A percentile compares a stretch with the other conserved stretches of the same genome.
phyloP scores from a whole-genome alignment of 2,113 vertebrate species.

The cattle (Bos taurus) region DNA sequence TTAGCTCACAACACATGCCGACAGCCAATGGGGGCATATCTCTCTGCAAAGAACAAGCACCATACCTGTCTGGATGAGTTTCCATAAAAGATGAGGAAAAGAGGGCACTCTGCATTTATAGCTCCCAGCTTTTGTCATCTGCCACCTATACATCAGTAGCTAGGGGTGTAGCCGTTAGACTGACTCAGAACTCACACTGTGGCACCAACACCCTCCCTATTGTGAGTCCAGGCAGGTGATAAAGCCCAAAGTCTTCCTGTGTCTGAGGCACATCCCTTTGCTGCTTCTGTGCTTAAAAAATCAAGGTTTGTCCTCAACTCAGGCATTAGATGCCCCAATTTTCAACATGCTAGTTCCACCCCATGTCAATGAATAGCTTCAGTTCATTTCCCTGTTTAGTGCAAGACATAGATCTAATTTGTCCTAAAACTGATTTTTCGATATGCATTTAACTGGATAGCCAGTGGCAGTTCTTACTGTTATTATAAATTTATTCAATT shows the following conservation, averaged over 20 bases:
- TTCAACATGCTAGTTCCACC: neutral
- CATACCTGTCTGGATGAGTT: neutral
- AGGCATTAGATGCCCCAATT: neutral
- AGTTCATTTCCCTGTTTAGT: neutral
- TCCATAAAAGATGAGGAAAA: neutral
- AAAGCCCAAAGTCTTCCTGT: neutral
- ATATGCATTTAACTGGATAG: neutral
- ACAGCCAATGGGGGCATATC: neutral
- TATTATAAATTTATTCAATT: conserved; percentile 22
- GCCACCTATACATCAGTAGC: neutral
- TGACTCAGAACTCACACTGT: neutral
- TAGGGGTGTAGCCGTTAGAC: neutral
- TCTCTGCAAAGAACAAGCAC: neutral
- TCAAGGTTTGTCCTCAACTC: neutral
- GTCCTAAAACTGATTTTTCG: neutral
- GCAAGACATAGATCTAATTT: neutral
- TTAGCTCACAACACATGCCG: neutral
- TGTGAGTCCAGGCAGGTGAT: neutral
- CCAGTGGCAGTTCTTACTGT: neutral
- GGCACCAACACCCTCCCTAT: neutral
- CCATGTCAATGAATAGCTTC: neutral
- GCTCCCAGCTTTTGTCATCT: neutral
- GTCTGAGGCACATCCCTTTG: neutral
- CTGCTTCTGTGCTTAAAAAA: neutral
- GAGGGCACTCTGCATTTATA: neutral